A percentile compares a stretch with the other conserved stretches of the same genome.
These are phyloP conservation scores for Alosa alosa DNA, from an alignment of 2,113 vertebrate species.

Conservation along the genomic window DNA sequence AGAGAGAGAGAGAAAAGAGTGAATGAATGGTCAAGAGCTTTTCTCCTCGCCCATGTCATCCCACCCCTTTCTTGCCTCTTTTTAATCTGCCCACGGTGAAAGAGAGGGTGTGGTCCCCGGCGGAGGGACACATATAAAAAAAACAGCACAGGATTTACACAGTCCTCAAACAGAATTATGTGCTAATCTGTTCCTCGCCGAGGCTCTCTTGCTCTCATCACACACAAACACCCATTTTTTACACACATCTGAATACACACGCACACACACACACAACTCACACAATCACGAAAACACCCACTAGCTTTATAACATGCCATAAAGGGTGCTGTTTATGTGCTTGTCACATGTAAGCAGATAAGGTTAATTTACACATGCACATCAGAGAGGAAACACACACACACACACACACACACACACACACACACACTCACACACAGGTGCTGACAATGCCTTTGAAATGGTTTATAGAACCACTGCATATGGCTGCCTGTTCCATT, in stretches of 20 bases:
- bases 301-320: no score
- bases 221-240: background rate
- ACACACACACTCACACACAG: background rate
- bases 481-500: background rate
- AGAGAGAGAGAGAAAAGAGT: background rate
- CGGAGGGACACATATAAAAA: constrained; percentile 57
- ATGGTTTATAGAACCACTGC: background rate
- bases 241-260: background rate
- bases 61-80: background rate
- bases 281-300: background rate
- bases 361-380: no score
- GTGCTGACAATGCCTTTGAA: background rate
- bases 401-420: constrained; percentile 10
- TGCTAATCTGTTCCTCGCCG: constrained; percentile 56
- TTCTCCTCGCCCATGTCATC: no score
- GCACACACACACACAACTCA: background rate
- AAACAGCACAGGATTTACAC: constrained; percentile 63
- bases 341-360: no score
- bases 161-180: constrained; percentile 55
- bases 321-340: no score
- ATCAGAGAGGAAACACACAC: background rate
- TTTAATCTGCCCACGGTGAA: constrained; percentile 33
- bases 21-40: background rate
- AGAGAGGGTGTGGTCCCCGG: constrained; percentile 47
- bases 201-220: constrained; percentile 38